Evolutionary conservation across 2,113 vertebrate genomes (phyloP), one percentile per base, ranked within the genome.

Genomic region (Stigmatopora argus): DNA sequence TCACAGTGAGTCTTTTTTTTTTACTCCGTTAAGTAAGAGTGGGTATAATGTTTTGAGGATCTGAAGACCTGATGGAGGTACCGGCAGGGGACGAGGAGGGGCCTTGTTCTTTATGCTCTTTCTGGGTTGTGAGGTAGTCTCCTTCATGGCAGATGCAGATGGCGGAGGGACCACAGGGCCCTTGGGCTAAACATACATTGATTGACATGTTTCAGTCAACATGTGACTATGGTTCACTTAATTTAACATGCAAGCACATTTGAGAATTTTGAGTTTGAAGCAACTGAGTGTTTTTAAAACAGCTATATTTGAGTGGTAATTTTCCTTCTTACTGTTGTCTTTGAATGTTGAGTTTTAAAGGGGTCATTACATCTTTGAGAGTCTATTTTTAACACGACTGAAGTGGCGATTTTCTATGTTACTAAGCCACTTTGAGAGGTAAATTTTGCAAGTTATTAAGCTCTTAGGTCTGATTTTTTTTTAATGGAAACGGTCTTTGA

Each of bases 121-220:
- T 71, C 87, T 88, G 0, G 93, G 92, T 79, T 92, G 94, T 57
- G 92, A 88, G 0, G 67, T 80, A 78, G 90, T 83, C 5, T 87
- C 85, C 65, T 84, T 87, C 53, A 83, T 18, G 44, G 75, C 75
- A 55, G 80, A 67, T 2, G 71, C 70, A 66, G 69, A 51, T 5
- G 83, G 75, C 21, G 67, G 18, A 4, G 81, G 69, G 10, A 69
- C 67, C 21, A 57, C 75, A 12, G 78, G 77, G 35, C 49, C 78
- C 64, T 80, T 88, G 58, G 83, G 79, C 88, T 89, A 57, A 12
- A 65, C 1, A 63, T 6, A 74, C 34, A 75, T 6, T 60, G 35
- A 75, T 6, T 60, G 35, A 57, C 18, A 15, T 26, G 56, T 9
- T 35, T 34, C 26, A 31, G 26, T 31, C 26, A 31, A 31, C 48